These are phyloP conservation scores for Cheilosia urbana DNA, from an alignment of 2,888 invertebrate species.

Conservation along the genomic window DNA sequence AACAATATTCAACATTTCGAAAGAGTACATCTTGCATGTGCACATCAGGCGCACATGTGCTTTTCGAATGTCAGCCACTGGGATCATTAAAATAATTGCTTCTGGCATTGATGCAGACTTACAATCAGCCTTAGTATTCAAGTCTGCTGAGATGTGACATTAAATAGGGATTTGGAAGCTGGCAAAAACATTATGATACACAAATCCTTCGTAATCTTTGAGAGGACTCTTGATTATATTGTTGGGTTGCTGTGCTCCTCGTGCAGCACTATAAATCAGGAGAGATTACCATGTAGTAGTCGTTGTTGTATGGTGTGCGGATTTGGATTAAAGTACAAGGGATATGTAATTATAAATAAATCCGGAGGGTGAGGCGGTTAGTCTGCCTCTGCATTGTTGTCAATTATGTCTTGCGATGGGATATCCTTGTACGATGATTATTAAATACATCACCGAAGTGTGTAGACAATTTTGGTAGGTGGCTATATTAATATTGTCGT, in stretches of 20 bases:
- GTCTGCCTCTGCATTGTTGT: constrained; percentile 66
- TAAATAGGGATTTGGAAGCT: constrained; percentile 74
- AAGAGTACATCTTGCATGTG: constrained; percentile 30
- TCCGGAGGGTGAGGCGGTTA: constrained; percentile 35
- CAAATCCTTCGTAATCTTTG: constrained; percentile 71
- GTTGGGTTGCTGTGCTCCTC: background rate
- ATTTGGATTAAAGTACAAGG: constrained; percentile 63
- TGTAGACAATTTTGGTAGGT: constrained; percentile 5
- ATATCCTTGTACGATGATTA: constrained; percentile 48
- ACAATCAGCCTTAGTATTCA: constrained; percentile 69
- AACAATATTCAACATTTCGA: constrained; percentile 56
- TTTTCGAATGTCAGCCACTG: constrained; percentile 58
- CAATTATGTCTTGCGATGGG: constrained; percentile 43
- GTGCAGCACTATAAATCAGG: constrained; percentile 21
- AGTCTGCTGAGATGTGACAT: constrained; percentile 65
- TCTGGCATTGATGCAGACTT: constrained; percentile 72
- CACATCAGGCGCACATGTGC: constrained; percentile 47
- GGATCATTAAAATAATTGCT: constrained; percentile 76
- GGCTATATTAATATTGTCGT: background rate
- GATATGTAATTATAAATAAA: constrained; percentile 71
- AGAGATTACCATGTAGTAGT: background rate
- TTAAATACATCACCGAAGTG: constrained; percentile 44
- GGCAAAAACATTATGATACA: constrained; percentile 68
- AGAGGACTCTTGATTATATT: constrained; percentile 50
- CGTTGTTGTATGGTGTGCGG: constrained; percentile 17